A percentile compares a stretch with the other conserved stretches of the same genome.
Evolutionary conservation across 2,113 vertebrate genomes (phyloP).

Genomic region (Nematolebias whitei): DNA sequence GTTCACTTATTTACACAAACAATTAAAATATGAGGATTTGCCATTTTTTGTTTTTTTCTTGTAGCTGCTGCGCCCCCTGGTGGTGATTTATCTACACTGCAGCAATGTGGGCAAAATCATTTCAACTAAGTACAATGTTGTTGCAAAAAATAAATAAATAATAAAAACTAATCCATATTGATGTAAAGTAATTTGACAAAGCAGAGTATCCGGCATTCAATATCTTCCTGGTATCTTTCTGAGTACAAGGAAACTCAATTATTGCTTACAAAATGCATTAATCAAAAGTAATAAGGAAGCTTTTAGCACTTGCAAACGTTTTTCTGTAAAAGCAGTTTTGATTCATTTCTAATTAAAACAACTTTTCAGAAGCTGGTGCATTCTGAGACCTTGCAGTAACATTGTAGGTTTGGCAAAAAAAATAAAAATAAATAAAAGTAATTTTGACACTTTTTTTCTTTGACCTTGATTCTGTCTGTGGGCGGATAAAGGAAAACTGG

Average conservation of each 20-base stretch:
- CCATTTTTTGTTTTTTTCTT: not conserved
- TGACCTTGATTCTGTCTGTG: slow-evolving; percentile 57
- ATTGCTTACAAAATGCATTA: slow-evolving; percentile 11
- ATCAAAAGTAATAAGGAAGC: slow-evolving; percentile 17
- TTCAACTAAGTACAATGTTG: not conserved
- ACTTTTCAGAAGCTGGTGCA: slow-evolving; percentile 13
- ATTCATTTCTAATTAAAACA: not conserved
- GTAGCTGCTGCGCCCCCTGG: slow-evolving; percentile 61
- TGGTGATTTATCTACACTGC: slow-evolving; percentile 30
- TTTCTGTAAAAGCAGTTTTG: not conserved
- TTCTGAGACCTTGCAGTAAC: not conserved
- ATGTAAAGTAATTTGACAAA: slow-evolving; percentile 28
- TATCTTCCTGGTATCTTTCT: too few species aligned
- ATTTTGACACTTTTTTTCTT: slow-evolving; percentile 31
- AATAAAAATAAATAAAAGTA: slow-evolving; percentile 33
- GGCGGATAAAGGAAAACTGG: slow-evolving; percentile 48
- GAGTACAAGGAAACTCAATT: not conserved
- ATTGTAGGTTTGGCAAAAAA: slow-evolving; percentile 3
- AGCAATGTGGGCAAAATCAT: not conserved
- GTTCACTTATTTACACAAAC: not conserved
- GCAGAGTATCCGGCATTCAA: too few species aligned
- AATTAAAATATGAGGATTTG: not conserved
- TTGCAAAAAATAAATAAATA: not conserved
- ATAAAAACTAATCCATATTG: not conserved
- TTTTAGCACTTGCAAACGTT: slow-evolving; percentile 1